Evolutionary conservation across 2,797 vertebrate genomes (phyloP).

Genomic region (Gephyroberyx darwinii): DNA sequence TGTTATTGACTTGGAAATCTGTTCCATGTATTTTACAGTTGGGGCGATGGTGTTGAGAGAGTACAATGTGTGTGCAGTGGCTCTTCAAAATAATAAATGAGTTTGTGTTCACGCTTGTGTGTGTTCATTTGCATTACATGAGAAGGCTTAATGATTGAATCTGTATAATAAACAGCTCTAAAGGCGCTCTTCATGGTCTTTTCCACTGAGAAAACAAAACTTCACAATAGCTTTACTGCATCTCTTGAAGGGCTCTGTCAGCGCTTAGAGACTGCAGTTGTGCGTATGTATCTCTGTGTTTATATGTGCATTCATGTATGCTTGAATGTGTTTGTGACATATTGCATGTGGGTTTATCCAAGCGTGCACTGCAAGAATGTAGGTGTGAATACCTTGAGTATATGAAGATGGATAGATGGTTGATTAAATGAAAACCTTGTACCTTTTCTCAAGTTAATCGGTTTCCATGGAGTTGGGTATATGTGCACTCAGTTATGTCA

Average conservation of each 20-base stretch:
- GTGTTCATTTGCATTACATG: constrained; percentile 26
- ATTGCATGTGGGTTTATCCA: too few relatives aligned
- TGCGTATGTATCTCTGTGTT: constrained; percentile 9
- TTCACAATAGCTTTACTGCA: constrained; percentile 22
- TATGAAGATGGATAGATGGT: constrained; percentile 2
- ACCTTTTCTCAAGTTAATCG: constrained; percentile 6
- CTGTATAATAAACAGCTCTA: constrained; percentile 33
- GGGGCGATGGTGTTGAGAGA: constrained; percentile 13
- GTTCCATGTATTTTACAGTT: constrained; percentile 23
- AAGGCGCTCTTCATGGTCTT: constrained; percentile 6
- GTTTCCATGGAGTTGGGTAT: background rate
- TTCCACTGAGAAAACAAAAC: constrained; percentile 22
- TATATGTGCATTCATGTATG: constrained; percentile 5
- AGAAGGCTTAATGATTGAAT: constrained; percentile 9
- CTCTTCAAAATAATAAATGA: constrained; percentile 20
- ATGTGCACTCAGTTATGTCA: constrained; percentile 1
- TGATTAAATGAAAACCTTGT: background rate
- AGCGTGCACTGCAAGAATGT: too few relatives aligned
- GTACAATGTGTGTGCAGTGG: background rate
- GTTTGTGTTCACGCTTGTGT: background rate
- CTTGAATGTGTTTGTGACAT: constrained; percentile 1
- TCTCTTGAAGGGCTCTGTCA: constrained; percentile 26
- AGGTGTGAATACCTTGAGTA: background rate
- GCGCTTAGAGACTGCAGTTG: constrained; percentile 19
- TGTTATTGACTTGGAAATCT: constrained; percentile 24